Percentiles rank a stretch among this genome's conserved stretches.
phyloP scores from a whole-genome alignment of 2,888 invertebrate species.

The Willowsia nigromaculata region DNA sequence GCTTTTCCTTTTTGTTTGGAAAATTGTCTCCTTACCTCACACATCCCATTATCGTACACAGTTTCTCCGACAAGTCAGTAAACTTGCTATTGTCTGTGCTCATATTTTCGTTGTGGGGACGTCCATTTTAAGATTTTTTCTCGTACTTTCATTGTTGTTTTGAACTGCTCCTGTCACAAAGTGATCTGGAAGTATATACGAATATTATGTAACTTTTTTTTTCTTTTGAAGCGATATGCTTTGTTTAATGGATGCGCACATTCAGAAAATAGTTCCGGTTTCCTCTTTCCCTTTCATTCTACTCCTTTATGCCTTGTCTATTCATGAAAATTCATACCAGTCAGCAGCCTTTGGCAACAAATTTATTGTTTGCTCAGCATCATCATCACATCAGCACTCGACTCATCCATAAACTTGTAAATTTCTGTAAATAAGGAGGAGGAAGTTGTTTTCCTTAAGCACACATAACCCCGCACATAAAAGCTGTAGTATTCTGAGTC shows the following conservation, averaged over 20 bases:
- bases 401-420: slow-evolving; percentile 6
- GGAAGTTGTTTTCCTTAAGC: slow-evolving; percentile 29
- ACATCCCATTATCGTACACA: background rate
- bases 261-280: slow-evolving; percentile 39
- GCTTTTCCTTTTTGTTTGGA: slow-evolving; percentile 45
- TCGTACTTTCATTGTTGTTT: background rate
- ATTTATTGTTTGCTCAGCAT: slow-evolving; percentile 35
- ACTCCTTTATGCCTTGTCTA: background rate
- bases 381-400: background rate
- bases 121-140: background rate
- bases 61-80: background rate
- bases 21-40: background rate
- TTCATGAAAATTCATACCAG: slow-evolving; percentile 35
- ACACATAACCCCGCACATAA: background rate
- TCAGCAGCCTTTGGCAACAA: slow-evolving; percentile 45
- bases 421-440: slow-evolving; percentile 15
- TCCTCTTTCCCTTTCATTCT: background rate
- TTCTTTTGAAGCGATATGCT: background rate
- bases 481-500: too few species aligned
- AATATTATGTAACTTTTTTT: too few species aligned
- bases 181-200: too few species aligned
- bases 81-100: background rate
- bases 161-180: background rate
- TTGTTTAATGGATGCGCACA: background rate
- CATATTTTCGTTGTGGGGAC: background rate